Percentiles rank a stretch among this genome's conserved stretches.
These are phyloP conservation scores for Pholis gunnellus DNA, from an alignment of 2,113 vertebrate genomes.

Conservation along the genomic window DNA sequence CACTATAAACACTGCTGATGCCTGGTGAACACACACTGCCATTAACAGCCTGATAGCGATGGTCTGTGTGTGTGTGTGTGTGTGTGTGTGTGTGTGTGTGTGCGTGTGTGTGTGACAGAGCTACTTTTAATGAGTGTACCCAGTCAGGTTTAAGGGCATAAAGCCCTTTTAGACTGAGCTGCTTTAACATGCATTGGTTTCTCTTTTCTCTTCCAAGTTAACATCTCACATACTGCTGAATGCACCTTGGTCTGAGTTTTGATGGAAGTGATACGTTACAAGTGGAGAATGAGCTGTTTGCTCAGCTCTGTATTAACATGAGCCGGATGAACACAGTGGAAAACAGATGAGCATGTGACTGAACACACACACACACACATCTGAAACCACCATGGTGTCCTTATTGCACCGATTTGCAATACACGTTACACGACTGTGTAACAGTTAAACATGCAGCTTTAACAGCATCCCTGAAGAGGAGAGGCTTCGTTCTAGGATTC, in stretches of 20 bases:
- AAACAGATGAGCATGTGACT: conserved; percentile 16
- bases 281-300: not conserved
- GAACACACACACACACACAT: not conserved
- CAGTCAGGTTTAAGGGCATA: conserved; percentile 29
- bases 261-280: not conserved
- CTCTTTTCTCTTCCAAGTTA: not conserved
- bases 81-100: conserved; percentile 19
- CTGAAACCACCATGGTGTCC: not conserved
- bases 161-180: not conserved
- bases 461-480: not conserved
- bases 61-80: conserved; percentile 7
- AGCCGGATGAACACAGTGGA: conserved; percentile 18
- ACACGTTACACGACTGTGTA: not conserved
- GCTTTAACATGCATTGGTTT: not conserved
- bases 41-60: conserved; percentile 46
- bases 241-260: conserved; percentile 3
- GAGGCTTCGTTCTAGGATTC: not conserved
- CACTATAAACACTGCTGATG: conserved; percentile 65
- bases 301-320: conserved; percentile 10
- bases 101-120: conserved; percentile 18
- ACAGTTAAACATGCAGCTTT: not conserved
- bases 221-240: not conserved
- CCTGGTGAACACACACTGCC: conserved; percentile 60
- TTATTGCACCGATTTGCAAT: not conserved
- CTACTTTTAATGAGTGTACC: conserved; percentile 41